These are phyloP conservation scores for Cerastis leucographa DNA, from an alignment of 2,888 invertebrate species.

Conservation along the genomic window DNA sequence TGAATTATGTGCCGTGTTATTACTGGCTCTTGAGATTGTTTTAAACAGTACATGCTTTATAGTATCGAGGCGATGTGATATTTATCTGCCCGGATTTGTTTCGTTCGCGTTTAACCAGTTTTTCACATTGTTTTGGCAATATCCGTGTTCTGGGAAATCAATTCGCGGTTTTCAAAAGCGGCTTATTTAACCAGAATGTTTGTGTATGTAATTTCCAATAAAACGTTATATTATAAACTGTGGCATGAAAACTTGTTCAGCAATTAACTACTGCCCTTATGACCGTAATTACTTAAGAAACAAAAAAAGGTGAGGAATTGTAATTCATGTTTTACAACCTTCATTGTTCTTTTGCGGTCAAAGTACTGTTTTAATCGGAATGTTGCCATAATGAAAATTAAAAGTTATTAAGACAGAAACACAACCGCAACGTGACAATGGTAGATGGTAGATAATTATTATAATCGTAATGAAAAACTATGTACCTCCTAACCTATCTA, in stretches of 20 bases:
- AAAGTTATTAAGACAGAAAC: conserved; percentile 3
- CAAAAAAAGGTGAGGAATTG: conserved; percentile 24
- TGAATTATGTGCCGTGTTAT: conserved; percentile 67
- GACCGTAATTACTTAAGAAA: neutral
- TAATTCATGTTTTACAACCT: conserved; percentile 14
- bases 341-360: conserved; percentile 28
- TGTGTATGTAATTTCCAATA: neutral
- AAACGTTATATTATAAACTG: neutral
- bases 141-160: conserved; percentile 16
- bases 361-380: conserved; percentile 39
- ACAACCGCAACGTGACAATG: conserved; percentile 27
- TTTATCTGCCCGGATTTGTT: conserved; percentile 10
- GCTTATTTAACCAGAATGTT: neutral
- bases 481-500: neutral
- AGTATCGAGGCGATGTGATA: conserved; percentile 38
- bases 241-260: neutral
- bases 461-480: conserved; percentile 24
- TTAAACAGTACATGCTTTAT: conserved; percentile 55
- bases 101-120: neutral
- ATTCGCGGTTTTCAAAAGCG: conserved; percentile 4
- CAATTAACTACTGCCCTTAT: conserved; percentile 3
- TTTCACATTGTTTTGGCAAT: conserved; percentile 13
- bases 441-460: conserved; percentile 24
- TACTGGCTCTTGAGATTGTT: conserved; percentile 61
- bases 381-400: conserved; percentile 29